Evolutionary conservation across 2,888 invertebrate species (phyloP).

Genomic region (Drosophila longiperda): DNA sequence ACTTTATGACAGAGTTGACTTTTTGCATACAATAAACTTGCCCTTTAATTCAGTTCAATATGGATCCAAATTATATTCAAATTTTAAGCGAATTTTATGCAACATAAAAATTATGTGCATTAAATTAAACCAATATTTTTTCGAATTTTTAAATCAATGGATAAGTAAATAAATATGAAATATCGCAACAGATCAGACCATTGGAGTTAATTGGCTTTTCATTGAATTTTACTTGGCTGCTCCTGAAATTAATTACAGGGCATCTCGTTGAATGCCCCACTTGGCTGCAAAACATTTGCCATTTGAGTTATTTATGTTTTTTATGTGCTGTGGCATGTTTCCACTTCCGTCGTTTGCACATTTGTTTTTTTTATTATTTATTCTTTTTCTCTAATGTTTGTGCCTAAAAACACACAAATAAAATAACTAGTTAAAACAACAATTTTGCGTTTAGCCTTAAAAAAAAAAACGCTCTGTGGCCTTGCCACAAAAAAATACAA

Average conservation of each 20-base stretch:
- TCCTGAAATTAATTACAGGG: constrained; percentile 11
- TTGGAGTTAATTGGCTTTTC: neutral
- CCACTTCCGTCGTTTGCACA: constrained; percentile 38
- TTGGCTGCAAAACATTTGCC: neutral
- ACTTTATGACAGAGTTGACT: constrained; percentile 59
- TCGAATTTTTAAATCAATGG: neutral
- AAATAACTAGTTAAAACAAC: constrained; percentile 40
- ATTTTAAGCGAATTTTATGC: neutral
- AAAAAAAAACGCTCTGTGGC: constrained; percentile 35
- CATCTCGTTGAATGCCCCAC: neutral
- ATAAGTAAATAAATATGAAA: neutral
- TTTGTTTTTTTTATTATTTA: constrained; percentile 23
- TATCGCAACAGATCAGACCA: neutral
- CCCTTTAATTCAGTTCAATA: constrained; percentile 19
- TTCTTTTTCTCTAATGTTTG: constrained; percentile 18
- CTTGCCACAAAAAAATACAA: constrained; percentile 41
- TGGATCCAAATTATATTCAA: constrained; percentile 4
- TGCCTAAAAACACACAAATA: constrained; percentile 2
- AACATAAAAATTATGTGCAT: neutral
- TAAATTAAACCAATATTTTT: neutral
- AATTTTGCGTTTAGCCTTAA: constrained; percentile 10
- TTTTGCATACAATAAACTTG: constrained; percentile 13
- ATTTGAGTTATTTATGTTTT: constrained; percentile 13
- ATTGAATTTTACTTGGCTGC: neutral
- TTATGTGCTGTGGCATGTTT: constrained; percentile 29